Percentiles rank a stretch among this genome's conserved stretches.
phyloP scores from a whole-genome alignment of 2,888 invertebrate species.

The Hemicrepidius hirtus region DNA sequence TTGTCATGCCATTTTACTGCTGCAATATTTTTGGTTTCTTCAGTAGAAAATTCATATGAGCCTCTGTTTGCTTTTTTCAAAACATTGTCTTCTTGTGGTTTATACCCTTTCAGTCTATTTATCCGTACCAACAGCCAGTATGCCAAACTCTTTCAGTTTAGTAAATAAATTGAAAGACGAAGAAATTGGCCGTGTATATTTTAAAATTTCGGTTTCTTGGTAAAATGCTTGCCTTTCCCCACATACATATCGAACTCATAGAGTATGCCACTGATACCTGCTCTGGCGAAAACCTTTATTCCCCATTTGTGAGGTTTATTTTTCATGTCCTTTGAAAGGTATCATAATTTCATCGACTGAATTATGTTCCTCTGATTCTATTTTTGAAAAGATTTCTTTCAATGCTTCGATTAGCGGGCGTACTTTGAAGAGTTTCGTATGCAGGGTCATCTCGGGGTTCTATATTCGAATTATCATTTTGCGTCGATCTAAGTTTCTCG shows the following conservation, averaged over 20 bases:
- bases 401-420: slow-evolving; percentile 51
- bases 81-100: slow-evolving; percentile 28
- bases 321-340: slow-evolving; percentile 60
- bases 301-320: slow-evolving; percentile 61
- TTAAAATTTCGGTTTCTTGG: slow-evolving; percentile 21
- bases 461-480: slow-evolving; percentile 49
- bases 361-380: slow-evolving; percentile 59
- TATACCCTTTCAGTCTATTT: slow-evolving; percentile 32
- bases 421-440: slow-evolving; percentile 57
- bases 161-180: slow-evolving; percentile 28
- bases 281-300: slow-evolving; percentile 58
- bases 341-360: slow-evolving; percentile 57
- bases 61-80: slow-evolving; percentile 52
- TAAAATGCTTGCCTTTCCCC: slow-evolving; percentile 51
- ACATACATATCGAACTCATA: slow-evolving; percentile 61
- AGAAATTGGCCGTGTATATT: no score
- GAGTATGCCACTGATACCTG: slow-evolving; percentile 57
- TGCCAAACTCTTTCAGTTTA: slow-evolving; percentile 26
- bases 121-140: slow-evolving; percentile 30
- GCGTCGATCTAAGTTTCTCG: slow-evolving; percentile 42
- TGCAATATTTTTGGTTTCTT: slow-evolving; percentile 42
- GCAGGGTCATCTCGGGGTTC: slow-evolving; percentile 21
- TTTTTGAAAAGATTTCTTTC: slow-evolving; percentile 49
- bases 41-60: slow-evolving; percentile 39
- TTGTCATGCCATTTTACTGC: slow-evolving; percentile 54